These are phyloP conservation scores for Grus americana DNA, from an alignment of 2,113 vertebrate species.

Conservation along the genomic window DNA sequence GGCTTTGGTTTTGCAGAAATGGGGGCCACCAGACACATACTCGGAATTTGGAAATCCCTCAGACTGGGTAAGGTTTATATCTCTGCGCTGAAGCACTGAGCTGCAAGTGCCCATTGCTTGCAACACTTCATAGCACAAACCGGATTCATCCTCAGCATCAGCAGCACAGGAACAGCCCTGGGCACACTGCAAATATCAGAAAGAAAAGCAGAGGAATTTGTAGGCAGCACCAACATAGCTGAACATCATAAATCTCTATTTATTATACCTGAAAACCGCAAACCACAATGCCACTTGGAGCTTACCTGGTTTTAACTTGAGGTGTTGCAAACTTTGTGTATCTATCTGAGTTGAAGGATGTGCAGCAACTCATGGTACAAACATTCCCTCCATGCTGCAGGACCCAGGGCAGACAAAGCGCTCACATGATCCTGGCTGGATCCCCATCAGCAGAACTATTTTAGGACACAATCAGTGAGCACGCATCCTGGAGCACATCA, in stretches of 20 bases:
- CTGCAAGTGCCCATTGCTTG: neutral
- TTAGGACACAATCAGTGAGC: neutral
- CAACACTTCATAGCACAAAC: neutral
- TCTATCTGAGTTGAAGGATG: neutral
- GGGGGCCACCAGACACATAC: neutral
- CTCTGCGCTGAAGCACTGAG: neutral
- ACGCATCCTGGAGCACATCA: neutral
- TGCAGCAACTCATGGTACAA: neutral
- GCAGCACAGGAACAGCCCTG: neutral
- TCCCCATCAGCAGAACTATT: neutral
- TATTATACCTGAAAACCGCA: neutral
- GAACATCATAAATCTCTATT: neutral
- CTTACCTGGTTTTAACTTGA: neutral
- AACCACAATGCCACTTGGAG: neutral
- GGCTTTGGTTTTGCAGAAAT: neutral
- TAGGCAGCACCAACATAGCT: neutral
- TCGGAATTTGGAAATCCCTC: neutral
- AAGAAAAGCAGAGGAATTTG: neutral
- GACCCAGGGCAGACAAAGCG: neutral
- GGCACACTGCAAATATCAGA: neutral
- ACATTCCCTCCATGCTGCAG: neutral
- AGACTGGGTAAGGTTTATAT: neutral
- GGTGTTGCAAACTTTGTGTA: neutral
- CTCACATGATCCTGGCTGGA: neutral
- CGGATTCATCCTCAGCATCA: neutral